phyloP scores from a whole-genome alignment of 2,797 vertebrate species.

The Dendrocincla fuliginosa region DNA sequence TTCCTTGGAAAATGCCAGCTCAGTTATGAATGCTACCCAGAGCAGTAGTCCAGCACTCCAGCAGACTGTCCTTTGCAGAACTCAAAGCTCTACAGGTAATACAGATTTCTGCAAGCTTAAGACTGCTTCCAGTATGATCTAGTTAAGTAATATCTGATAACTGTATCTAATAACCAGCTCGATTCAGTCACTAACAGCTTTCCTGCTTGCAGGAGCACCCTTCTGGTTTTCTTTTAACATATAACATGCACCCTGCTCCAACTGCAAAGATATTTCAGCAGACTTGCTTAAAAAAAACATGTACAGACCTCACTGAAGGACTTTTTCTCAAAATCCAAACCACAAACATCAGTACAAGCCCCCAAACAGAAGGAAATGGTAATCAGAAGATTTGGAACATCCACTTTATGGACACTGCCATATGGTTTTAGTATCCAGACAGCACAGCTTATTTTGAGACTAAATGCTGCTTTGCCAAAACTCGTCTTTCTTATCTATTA shows the following conservation, averaged over 20 bases:
- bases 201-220: background rate
- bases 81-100: background rate
- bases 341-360: background rate
- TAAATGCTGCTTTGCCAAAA: background rate
- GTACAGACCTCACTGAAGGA: rapidly evolving
- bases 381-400: background rate
- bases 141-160: background rate
- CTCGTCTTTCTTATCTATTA: background rate
- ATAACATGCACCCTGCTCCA: background rate
- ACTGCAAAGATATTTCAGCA: background rate
- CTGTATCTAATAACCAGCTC: background rate
- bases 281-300: background rate
- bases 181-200: background rate
- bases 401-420: background rate
- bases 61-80: background rate
- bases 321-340: background rate
- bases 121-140: background rate
- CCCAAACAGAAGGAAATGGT: background rate
- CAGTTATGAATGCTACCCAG: background rate
- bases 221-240: background rate
- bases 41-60: background rate
- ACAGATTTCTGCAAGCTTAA: background rate
- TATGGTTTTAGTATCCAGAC: background rate
- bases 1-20: background rate
- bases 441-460: background rate